A percentile compares a stretch with the other conserved stretches of the same genome.
These are phyloP conservation scores for Helicolenus hilgendorfi DNA, from an alignment of 2,797 vertebrate species.

Conservation along the genomic window DNA sequence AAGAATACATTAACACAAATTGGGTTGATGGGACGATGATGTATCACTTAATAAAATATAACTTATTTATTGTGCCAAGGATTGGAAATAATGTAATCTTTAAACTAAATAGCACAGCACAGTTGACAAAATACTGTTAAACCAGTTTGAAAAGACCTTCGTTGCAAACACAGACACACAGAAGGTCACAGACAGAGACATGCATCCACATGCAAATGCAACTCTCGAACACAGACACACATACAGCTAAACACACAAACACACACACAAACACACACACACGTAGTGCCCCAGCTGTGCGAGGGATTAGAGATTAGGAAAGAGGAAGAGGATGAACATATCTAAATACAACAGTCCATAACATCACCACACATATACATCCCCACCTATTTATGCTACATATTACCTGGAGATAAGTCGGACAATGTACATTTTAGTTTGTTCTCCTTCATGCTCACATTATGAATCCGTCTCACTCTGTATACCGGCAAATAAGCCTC, in stretches of 20 bases:
- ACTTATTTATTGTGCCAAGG: neutral
- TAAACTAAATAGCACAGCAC: neutral
- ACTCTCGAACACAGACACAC: neutral
- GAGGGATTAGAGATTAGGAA: slow-evolving; percentile 74
- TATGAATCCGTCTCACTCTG: neutral
- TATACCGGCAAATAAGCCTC: neutral
- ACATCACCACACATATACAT: slow-evolving; percentile 39
- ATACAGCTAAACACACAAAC: neutral
- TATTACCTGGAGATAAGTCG: slow-evolving; percentile 35
- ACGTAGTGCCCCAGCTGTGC: slow-evolving; percentile 55
- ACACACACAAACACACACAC: slow-evolving; percentile 11
- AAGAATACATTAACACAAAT: neutral
- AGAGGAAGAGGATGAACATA: slow-evolving; percentile 45
- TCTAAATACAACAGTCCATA: slow-evolving; percentile 49
- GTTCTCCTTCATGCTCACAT: neutral
- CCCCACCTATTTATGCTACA: slow-evolving; percentile 44
- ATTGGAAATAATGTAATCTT: neutral
- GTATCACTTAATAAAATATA: neutral
- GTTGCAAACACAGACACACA: neutral
- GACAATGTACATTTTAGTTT: neutral
- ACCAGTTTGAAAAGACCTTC: neutral
- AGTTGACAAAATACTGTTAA: neutral
- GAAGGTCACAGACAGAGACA: slow-evolving; percentile 1
- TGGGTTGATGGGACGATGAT: neutral
- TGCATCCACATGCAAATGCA: neutral